Evolutionary conservation across 2,888 invertebrate species (phyloP).

Genomic region (Eupithecia inturbata): DNA sequence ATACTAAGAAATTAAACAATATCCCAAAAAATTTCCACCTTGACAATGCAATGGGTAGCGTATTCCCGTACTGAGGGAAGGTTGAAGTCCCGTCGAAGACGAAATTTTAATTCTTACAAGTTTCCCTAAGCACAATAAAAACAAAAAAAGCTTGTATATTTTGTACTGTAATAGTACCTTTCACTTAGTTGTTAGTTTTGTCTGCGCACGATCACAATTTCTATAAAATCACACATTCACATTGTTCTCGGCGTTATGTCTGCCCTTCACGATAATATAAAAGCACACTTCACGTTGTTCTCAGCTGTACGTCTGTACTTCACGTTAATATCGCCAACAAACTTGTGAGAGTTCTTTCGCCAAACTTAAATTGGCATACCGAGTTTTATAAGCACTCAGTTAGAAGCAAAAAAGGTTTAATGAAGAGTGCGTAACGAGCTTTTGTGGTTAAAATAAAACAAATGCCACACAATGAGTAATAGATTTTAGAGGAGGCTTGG

Average conservation of each 20-base stretch:
- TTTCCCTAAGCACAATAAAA: no score
- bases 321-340: constrained; percentile 29
- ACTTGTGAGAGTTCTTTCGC: constrained; percentile 36
- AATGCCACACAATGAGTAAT: constrained; percentile 18
- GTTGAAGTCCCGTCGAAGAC: no score
- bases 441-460: constrained; percentile 29
- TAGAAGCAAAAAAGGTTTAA: constrained; percentile 45
- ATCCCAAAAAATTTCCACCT: no score
- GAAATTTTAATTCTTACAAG: no score
- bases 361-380: constrained; percentile 45
- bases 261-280: constrained; percentile 25
- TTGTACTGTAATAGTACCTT: no score
- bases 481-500: background rate
- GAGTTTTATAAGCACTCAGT: constrained; percentile 43
- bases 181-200: no score
- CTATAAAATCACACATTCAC: background rate
- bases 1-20: no score
- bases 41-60: no score
- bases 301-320: constrained; percentile 26
- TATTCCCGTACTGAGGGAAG: no score
- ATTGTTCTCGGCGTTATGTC: constrained; percentile 27
- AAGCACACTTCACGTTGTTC: constrained; percentile 19
- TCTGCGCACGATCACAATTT: background rate
- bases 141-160: no score
- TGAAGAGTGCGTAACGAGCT: constrained; percentile 44